phyloP scores from a whole-genome alignment of 2,113 vertebrate species.

The Oriolus oriolus region DNA sequence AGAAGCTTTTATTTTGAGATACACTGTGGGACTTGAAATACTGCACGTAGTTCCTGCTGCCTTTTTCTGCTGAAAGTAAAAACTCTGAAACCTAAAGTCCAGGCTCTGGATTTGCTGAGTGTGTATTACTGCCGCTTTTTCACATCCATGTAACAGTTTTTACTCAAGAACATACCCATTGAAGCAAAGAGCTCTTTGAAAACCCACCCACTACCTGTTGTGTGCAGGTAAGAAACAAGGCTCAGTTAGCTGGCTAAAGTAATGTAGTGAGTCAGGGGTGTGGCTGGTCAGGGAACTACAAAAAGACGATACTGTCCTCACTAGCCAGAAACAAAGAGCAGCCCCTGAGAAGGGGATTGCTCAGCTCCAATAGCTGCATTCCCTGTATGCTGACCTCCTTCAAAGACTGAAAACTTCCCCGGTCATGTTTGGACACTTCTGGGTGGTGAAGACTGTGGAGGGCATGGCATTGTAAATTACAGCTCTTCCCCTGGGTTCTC shows the following conservation, averaged over 20 bases:
- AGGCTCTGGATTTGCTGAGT: not conserved
- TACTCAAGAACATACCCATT: not conserved
- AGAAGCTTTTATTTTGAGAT: not conserved
- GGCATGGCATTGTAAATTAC: not conserved
- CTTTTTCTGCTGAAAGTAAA: not conserved
- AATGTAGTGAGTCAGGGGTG: too few species aligned
- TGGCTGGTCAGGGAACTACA: not conserved
- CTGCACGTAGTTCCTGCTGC: not conserved
- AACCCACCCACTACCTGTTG: accelerated
- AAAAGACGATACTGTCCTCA: not conserved
- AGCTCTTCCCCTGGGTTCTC: not conserved
- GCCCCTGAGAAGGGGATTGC: accelerated
- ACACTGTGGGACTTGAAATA: not conserved
- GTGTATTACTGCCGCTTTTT: not conserved
- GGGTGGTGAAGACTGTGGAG: accelerated
- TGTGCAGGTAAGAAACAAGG: not conserved
- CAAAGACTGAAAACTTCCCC: not conserved
- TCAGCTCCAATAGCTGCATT: not conserved
- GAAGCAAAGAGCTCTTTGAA: not conserved
- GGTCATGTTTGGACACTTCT: not conserved
- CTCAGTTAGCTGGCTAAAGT: not conserved
- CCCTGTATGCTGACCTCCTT: not conserved
- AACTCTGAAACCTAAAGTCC: not conserved
- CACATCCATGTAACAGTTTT: not conserved
- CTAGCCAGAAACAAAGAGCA: not conserved